Evolutionary conservation across 2,113 vertebrate genomes (phyloP).

Genomic region (Cromileptes altivelis): DNA sequence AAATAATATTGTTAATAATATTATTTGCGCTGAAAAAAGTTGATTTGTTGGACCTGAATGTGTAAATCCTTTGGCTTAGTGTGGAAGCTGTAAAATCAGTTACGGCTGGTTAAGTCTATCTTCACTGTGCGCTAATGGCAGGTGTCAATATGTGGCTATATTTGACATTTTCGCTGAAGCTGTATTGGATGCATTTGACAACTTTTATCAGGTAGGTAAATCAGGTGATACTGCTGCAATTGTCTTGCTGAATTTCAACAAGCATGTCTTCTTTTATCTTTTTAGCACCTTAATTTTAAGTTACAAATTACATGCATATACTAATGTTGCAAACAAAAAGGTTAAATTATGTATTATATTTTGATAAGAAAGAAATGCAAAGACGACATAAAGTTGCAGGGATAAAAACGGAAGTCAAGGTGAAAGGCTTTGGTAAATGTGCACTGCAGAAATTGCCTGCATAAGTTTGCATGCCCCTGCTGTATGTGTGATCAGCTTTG

Average conservation of each 20-base stretch:
- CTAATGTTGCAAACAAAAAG: background rate
- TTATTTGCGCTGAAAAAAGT: background rate
- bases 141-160: background rate
- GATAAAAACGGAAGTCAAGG: background rate
- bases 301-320: background rate
- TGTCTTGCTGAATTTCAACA: background rate
- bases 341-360: background rate
- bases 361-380: background rate
- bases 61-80: background rate
- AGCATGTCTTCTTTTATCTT: background rate
- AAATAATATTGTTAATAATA: too few relatives aligned
- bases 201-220: background rate
- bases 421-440: background rate
- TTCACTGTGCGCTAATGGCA: background rate
- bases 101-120: background rate
- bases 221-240: background rate
- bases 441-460: constrained; percentile 3
- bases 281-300: background rate
- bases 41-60: background rate
- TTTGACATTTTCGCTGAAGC: too few relatives aligned
- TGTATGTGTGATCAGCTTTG: background rate
- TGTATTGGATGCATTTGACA: background rate
- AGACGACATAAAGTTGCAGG: background rate
- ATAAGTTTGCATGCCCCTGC: background rate
- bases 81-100: background rate